These are phyloP conservation scores for Grantiella picta DNA, from an alignment of 2,113 vertebrate genomes.

Conservation along the genomic window DNA sequence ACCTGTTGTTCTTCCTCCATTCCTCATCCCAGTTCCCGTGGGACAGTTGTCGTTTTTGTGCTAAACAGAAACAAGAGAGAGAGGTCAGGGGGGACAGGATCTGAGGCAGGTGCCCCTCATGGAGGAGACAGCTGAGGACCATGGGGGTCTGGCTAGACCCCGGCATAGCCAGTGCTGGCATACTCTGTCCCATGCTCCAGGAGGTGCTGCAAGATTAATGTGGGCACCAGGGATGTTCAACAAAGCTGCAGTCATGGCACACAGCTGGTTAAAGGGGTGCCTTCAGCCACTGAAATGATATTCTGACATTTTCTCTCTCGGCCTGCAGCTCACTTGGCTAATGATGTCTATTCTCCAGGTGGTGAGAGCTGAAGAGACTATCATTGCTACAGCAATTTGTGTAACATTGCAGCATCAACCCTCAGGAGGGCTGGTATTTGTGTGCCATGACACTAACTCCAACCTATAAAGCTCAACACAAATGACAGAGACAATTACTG, in stretches of 20 bases:
- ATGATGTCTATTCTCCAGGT: fast-evolving
- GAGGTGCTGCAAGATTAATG: background rate
- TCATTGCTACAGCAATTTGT: background rate
- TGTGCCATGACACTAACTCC: fast-evolving
- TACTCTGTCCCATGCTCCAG: background rate
- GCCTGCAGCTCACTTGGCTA: background rate
- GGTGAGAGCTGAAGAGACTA: background rate
- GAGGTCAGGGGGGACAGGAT: background rate
- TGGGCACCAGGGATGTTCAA: background rate
- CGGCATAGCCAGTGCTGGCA: background rate
- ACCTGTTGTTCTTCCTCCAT: background rate
- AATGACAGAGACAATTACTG: fast-evolving
- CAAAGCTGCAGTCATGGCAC: background rate
- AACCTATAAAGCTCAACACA: background rate
- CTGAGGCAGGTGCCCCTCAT: background rate
- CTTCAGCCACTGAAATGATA: background rate
- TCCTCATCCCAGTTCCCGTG: background rate
- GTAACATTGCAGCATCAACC: fast-evolving
- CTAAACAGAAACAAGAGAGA: background rate
- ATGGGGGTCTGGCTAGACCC: background rate
- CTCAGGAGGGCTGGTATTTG: background rate
- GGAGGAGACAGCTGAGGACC: background rate
- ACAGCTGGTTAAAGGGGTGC: too few relatives aligned
- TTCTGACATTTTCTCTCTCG: background rate
- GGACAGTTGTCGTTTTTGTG: fast-evolving